phyloP scores from a whole-genome alignment of 2,797 vertebrate genomes.

The Ispidina picta region DNA sequence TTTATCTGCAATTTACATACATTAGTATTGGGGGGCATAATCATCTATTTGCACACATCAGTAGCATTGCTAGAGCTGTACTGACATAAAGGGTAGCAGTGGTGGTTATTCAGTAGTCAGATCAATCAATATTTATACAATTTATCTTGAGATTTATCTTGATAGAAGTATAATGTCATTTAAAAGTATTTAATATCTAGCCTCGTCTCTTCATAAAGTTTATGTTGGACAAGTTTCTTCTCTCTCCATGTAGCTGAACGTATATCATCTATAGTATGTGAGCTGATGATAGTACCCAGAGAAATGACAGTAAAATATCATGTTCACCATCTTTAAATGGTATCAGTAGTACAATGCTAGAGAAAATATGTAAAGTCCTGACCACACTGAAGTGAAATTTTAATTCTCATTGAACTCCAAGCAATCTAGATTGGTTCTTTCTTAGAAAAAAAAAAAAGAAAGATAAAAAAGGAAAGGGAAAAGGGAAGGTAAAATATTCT shows the following conservation, averaged over 20 bases:
- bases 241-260: too few species aligned
- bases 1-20: not conserved
- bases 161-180: not conserved
- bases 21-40: not conserved
- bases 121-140: not conserved
- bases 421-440: not conserved
- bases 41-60: not conserved
- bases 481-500: not conserved
- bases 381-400: not conserved
- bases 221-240: not conserved
- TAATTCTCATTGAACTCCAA: not conserved
- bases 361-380: not conserved
- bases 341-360: not conserved
- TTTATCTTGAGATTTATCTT: not conserved
- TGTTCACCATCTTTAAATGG: not conserved
- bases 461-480: too few species aligned
- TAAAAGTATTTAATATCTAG: not conserved
- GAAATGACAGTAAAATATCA: not conserved
- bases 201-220: not conserved
- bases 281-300: not conserved
- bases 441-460: too few species aligned
- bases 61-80: not conserved
- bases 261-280: not conserved
- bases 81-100: not conserved
- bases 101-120: not conserved